A percentile compares a stretch with the other conserved stretches of the same genome.
phyloP scores from a whole-genome alignment of 2,113 vertebrate genomes.

The Phoenicopterus ruber region DNA sequence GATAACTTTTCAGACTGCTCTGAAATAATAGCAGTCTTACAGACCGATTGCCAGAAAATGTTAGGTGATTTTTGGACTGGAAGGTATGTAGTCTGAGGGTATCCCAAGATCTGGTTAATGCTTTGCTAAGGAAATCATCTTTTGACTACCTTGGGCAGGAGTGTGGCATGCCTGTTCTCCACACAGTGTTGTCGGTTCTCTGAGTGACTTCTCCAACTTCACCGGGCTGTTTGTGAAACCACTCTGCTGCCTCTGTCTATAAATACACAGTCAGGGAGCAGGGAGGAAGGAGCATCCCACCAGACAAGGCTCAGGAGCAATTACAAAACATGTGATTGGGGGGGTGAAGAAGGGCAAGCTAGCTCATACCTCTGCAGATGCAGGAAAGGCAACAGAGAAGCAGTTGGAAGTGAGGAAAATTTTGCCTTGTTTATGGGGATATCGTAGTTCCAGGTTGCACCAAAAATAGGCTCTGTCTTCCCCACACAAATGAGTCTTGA shows the following conservation, averaged over 20 bases:
- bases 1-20: background rate
- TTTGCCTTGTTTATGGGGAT: too few relatives aligned
- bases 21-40: background rate
- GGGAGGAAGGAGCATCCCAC: background rate
- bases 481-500: too few relatives aligned
- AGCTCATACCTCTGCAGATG: background rate
- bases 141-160: background rate
- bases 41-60: background rate
- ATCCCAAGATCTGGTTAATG: background rate
- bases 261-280: background rate
- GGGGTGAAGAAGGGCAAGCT: background rate
- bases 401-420: too few relatives aligned
- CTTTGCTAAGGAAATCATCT: background rate
- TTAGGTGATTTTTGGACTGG: background rate
- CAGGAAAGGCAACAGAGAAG: too few relatives aligned
- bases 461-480: too few relatives aligned
- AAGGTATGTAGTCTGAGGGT: background rate
- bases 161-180: background rate
- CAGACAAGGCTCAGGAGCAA: background rate
- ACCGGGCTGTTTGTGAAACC: background rate
- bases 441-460: too few relatives aligned
- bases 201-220: background rate
- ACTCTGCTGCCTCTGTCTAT: background rate
- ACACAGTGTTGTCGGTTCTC: background rate
- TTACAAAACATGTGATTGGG: background rate